Percentiles rank a stretch among this genome's conserved stretches.
Conservation (phyloP, 2,888 invertebrate genomes). For the Pedicia rivosa region DNA sequence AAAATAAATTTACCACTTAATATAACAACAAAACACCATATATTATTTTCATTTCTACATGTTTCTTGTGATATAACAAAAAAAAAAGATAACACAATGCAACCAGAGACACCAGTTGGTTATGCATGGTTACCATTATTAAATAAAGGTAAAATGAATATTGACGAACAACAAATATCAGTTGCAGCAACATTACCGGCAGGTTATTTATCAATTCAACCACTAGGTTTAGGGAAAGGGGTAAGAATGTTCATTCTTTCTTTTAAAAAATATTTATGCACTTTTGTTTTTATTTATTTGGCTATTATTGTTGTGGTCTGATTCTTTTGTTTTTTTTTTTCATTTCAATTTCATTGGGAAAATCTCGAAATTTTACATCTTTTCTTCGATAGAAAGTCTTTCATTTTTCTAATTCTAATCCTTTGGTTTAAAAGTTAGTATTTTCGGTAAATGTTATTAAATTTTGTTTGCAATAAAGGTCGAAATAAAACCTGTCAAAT, state of each 20-base stretch:
- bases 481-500: too few species aligned
- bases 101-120: constrained; percentile 67
- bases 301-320: background rate
- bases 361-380: background rate
- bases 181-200: constrained; percentile 79
- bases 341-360: background rate
- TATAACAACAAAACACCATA: constrained; percentile 70
- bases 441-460: too few species aligned
- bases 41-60: constrained; percentile 91
- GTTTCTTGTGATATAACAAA: constrained; percentile 82
- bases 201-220: constrained; percentile 79
- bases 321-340: background rate
- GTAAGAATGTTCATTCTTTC: constrained; percentile 44
- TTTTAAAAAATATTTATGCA: constrained; percentile 4
- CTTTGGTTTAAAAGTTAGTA: too few species aligned
- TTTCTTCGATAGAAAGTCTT: too few species aligned
- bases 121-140: constrained; percentile 87
- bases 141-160: constrained; percentile 65
- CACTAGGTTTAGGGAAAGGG: constrained; percentile 80
- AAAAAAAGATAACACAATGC: constrained; percentile 53
- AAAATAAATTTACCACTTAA: constrained; percentile 81
- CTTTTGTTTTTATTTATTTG: constrained; percentile 3
- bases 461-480: too few species aligned
- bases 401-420: too few species aligned
- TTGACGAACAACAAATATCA: constrained; percentile 67